A percentile compares a stretch with the other conserved stretches of the same genome.
phyloP scores from a whole-genome alignment of 2,888 invertebrate genomes.

The Ecliptopera silaceata region DNA sequence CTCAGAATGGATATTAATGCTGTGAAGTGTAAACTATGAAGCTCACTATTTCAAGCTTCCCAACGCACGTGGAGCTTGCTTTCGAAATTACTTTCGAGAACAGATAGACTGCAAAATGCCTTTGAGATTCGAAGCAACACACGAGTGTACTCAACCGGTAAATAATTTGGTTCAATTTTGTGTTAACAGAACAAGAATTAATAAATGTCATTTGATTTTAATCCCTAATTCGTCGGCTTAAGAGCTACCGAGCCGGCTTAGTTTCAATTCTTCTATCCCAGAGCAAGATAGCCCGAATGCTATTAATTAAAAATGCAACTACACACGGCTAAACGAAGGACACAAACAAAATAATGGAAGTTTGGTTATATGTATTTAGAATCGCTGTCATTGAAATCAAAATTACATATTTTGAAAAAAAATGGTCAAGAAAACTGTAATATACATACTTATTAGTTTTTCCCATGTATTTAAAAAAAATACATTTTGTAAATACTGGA shows the following conservation, averaged over 20 bases:
- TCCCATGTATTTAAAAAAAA: too few species aligned
- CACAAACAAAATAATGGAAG: background rate
- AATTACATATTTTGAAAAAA: too few species aligned
- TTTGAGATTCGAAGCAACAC: slow-evolving; percentile 1
- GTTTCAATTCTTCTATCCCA: background rate
- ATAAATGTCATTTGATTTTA: background rate
- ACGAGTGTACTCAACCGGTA: background rate
- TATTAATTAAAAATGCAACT: slow-evolving; percentile 59
- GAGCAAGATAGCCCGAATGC: slow-evolving; percentile 24
- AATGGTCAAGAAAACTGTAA: too few species aligned
- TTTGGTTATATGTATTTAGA: background rate
- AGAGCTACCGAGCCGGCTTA: background rate
- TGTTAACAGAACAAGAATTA: background rate
- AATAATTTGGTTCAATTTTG: slow-evolving; percentile 1
- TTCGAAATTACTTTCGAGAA: background rate
- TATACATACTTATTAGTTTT: too few species aligned
- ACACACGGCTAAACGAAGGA: slow-evolving; percentile 35
- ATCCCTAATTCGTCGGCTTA: background rate
- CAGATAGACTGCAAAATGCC: slow-evolving; percentile 5
- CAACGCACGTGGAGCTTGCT: background rate
- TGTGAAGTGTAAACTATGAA: too few species aligned
- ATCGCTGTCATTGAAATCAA: background rate
- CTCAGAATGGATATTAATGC: too few species aligned
- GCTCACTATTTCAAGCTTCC: background rate
- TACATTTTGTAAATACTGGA: too few species aligned